A percentile compares a stretch with the other conserved stretches of the same genome.
Conservation (phyloP, 2,113 vertebrate genomes). For the Motacilla alba region DNA sequence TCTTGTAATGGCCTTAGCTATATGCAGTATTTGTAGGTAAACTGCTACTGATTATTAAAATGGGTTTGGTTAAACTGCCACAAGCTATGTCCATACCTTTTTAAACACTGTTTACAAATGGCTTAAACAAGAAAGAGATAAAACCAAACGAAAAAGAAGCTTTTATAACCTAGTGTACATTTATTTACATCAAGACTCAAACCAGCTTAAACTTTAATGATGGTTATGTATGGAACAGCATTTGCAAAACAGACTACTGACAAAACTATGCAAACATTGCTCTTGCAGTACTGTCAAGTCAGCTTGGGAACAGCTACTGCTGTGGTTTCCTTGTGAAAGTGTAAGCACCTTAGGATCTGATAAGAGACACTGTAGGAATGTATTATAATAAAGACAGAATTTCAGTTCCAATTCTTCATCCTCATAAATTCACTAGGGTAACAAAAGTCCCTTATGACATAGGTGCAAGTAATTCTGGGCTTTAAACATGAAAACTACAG, state of each 20-base stretch:
- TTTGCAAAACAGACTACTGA: conserved; percentile 2
- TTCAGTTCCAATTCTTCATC: neutral
- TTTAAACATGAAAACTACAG: neutral
- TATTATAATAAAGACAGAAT: conserved; percentile 7
- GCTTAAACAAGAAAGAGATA: neutral
- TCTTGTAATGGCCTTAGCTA: neutral
- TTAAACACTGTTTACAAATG: neutral
- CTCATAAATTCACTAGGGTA: neutral
- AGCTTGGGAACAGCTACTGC: conserved; percentile 50
- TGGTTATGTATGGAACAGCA: neutral
- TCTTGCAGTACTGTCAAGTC: conserved; percentile 1
- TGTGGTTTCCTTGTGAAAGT: conserved; percentile 54
- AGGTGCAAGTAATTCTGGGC: neutral
- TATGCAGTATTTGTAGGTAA: neutral
- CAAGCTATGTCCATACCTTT: neutral
- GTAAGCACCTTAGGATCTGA: conserved; percentile 40
- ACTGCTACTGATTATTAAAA: neutral
- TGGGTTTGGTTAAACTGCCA: neutral
- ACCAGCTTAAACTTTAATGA: neutral
- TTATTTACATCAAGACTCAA: neutral
- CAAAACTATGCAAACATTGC: neutral
- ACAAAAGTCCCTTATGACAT: neutral
- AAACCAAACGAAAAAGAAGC: neutral
- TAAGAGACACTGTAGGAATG: conserved; percentile 27
- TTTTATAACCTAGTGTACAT: neutral